Evolutionary conservation across 2,113 vertebrate species (phyloP).

Genomic region (Gambusia holbrooki): DNA sequence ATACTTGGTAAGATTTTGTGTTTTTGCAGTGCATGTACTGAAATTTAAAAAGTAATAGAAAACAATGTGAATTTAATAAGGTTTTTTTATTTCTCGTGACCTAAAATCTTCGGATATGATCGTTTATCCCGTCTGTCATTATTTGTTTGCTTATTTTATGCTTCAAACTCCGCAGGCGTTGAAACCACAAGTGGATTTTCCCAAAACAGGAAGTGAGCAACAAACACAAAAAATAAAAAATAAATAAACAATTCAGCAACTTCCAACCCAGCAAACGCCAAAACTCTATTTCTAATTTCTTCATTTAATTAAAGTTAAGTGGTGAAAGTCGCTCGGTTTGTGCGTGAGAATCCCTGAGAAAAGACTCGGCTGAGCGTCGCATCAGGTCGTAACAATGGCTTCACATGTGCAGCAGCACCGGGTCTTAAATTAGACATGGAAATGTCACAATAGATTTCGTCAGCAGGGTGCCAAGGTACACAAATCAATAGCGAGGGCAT

Average conservation of each 20-base stretch:
- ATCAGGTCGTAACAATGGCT: constrained; percentile 40
- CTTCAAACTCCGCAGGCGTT: background rate
- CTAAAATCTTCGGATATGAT: background rate
- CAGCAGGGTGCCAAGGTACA: constrained; percentile 75
- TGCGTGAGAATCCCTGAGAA: background rate
- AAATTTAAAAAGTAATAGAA: background rate
- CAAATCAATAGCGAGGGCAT: constrained; percentile 77
- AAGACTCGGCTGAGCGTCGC: constrained; percentile 2
- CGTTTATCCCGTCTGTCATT: background rate
- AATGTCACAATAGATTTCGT: constrained; percentile 81
- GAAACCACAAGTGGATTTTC: background rate
- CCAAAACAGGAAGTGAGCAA: background rate
- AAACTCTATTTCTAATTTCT: background rate
- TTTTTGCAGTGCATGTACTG: too few relatives aligned
- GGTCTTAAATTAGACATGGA: constrained; percentile 70
- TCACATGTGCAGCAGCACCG: constrained; percentile 42
- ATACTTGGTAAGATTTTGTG: too few relatives aligned
- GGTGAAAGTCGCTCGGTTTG: background rate
- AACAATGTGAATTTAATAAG: background rate
- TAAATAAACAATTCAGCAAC: background rate
- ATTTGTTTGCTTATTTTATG: background rate
- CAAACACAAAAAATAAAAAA: constrained; percentile 12
- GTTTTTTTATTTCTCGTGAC: background rate
- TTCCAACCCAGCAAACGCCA: background rate
- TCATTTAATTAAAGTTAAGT: background rate